A percentile compares a stretch with the other conserved stretches of the same genome.
Evolutionary conservation across 2,888 invertebrate genomes (phyloP).

Genomic region (Synanthedon vespiformis): DNA sequence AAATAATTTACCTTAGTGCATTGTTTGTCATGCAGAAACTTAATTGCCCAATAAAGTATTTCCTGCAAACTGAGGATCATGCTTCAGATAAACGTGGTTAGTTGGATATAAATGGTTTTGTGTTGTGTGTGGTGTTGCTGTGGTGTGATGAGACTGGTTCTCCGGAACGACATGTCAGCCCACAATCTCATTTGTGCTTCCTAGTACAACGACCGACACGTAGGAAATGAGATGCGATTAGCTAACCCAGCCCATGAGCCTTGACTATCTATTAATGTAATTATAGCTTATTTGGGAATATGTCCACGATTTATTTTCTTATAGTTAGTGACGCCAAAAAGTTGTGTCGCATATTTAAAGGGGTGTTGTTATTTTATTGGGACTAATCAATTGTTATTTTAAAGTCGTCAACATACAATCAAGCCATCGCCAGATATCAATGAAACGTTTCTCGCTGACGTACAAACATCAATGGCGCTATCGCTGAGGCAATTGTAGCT

Average conservation of each 20-base stretch:
- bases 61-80: constrained; percentile 9
- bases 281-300: background rate
- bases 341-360: no score
- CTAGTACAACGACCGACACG: constrained; percentile 40
- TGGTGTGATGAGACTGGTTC: constrained; percentile 19
- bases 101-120: background rate
- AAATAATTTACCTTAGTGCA: background rate
- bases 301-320: background rate
- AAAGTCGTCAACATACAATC: no score
- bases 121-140: background rate
- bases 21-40: background rate
- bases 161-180: constrained; percentile 41
- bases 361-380: no score
- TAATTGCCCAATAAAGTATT: constrained; percentile 1
- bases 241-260: constrained; percentile 31
- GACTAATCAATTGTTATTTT: no score
- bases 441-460: no score
- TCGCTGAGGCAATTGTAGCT: no score
- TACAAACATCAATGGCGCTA: no score
- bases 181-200: constrained; percentile 54
- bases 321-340: background rate
- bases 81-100: constrained; percentile 2
- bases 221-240: constrained; percentile 59
- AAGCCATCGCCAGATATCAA: no score
- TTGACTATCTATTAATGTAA: background rate